Evolutionary conservation across 1,140 invertebrate species (phyloP), one percentile per base, ranked within the genome.

Genomic region (Atta colombica): DNA sequence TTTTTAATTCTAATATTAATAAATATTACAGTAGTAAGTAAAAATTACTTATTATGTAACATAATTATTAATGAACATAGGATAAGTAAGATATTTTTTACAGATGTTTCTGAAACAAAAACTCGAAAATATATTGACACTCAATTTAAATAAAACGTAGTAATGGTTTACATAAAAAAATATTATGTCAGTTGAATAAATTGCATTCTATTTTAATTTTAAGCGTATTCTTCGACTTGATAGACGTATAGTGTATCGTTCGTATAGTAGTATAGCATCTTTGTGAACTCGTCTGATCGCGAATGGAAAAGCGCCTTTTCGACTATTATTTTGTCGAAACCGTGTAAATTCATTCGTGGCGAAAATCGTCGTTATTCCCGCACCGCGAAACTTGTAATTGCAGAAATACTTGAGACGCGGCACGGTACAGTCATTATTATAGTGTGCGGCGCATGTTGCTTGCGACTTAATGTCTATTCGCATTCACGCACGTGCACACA

Each of bases 351-450:
- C 60, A 53, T 88, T 63, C 49, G 55, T n/a, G 60, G 65, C 14
- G 65, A 89, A 90, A 86, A 91, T 89, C 74, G 72, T 65, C 72
- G 45, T 65, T 71, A 63, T 78, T 77, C 80, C 25, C 35, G n/a
- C 74, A 21, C 63, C 88, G 68, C 66, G 60, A 89, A 90, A 90
- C 88, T 90, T 77, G 88, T 90, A 90, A 90, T 90, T 90, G 88
- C 78, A 65, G 77, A 21, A 75, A 55, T 35, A 75, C 88, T 90
- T 71, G 85, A 87, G 72, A 49, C 82, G 68, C 49, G 72, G 39
- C 82, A 68, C 35, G 31, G 53, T 45, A 45, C 74, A 77, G 61
- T 66, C 82, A 58, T 82, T 75, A 84, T 66, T 75, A 84, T 66
- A 78, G 60, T 55, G 16, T 39, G 49, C 28, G 39, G 39, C 39